phyloP scores from a whole-genome alignment of 2,888 invertebrate genomes.

The Metacarcinus magister region DNA sequence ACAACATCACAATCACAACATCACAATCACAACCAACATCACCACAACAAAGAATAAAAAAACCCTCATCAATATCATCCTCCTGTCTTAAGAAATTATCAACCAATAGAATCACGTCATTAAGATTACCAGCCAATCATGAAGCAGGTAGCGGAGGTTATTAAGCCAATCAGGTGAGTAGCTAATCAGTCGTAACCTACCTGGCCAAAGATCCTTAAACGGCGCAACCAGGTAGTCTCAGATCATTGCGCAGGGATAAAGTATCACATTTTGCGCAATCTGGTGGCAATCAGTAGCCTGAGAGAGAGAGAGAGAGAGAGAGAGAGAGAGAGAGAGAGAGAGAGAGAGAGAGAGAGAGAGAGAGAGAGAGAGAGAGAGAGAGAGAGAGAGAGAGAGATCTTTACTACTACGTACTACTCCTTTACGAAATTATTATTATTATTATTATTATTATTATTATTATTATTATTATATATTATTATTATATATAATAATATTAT shows the following conservation, averaged over 20 bases:
- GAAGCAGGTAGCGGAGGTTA: neutral
- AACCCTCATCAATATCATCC: neutral
- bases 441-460: no score
- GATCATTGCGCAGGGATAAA: neutral
- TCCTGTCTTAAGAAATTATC: neutral
- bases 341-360: neutral
- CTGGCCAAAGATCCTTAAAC: neutral
- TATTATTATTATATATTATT: neutral
- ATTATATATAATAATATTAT: neutral
- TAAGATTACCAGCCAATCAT: neutral
- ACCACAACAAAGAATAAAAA: neutral
- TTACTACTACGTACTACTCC: no score
- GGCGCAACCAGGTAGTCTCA: neutral
- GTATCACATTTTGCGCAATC: neutral
- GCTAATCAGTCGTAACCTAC: neutral
- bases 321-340: neutral
- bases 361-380: slow-evolving; percentile 2
- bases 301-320: neutral
- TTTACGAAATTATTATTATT: no score
- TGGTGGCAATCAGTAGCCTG: neutral
- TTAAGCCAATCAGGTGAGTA: neutral
- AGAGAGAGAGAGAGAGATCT: neutral
- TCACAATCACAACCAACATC: neutral
- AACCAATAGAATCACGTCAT: neutral
- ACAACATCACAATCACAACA: neutral